Base-by-base conservation (phyloP, 2,797 vertebrate species). In the Brachymystax lenok region DNA sequence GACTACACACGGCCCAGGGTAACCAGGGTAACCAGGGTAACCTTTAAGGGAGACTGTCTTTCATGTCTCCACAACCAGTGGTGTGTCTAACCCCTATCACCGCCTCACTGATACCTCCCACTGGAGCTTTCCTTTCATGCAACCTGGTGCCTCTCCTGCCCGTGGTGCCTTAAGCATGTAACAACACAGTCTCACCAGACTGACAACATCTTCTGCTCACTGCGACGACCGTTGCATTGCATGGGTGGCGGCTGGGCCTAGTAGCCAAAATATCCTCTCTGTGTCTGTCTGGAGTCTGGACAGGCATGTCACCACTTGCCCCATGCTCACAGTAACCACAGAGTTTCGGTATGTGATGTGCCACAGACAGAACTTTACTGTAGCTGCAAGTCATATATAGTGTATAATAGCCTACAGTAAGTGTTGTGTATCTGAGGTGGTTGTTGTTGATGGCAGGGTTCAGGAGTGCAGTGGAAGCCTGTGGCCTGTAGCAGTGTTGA, bases 81-180 rank as follows among this genome's bases (percentile, higher is more conserved):
- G 74, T 82, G 30, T 90, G 89, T 87, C 82, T 85, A 70, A 81
- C 74, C 71, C 86, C 80, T 80, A 84, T 86, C 85, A 80, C 75
- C 80, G 80, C 17, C 46, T 73, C 78, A 77, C 73, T 30, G 21
- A 82, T 68, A 40, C 70, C 64, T 85, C 84, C 75, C 59, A 80
- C 67, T 59, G 35, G 4, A 82, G 21, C 24, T 33, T 67, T n/a
- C 46, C 33, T 78, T 82, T 19, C 51, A 61, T 80, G 24, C 61
- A 70, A 50, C 70, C 17, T 76, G 27, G 66, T 79, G 84, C 77
- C 77, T 27, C 54, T 4, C 78, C 85, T 76, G 75, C 33, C 51
- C 3, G 68, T 74, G 54, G 50, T 81, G 81, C 80, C 83, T 72
- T 24, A 52, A 86, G 90, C 89, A 85, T 80, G 82, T 88, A 71